Base-by-base conservation (phyloP, 1,140 invertebrate species). In the Aphidius ervi region DNA sequence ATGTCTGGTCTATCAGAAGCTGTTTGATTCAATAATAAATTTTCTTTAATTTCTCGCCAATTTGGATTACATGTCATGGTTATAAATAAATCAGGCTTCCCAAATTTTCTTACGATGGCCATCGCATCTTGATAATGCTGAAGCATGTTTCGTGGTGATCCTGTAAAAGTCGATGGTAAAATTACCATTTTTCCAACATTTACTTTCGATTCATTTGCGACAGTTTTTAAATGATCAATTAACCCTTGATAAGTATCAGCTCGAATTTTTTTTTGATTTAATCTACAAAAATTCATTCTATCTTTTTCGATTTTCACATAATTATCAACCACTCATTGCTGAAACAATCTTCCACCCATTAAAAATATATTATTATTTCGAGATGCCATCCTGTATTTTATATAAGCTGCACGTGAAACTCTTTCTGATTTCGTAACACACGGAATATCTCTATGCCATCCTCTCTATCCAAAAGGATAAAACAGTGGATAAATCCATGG, bases 61-160 rank as follows among this genome's bases (percentile, higher is more conserved):
- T 5, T 49, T 23, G 47, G 47, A 31, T 49, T 49, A 49, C 47
- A 49, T 49, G 47, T 49, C 47, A 49, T 20, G 8, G 74, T 78
- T 50, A 74, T 73, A 63, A 78, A 78, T 58, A 79, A 67, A 67
- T 74, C 70, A 59, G 74, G 70, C 65, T 58, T 62, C n/a, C 74
- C 74, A 64, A 71, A 78, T 62, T 72, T 52, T 46, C 73, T 61
- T 16, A 81, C 79, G 63, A 79, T 80, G n/a, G 76, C 68, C 69
- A 72, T 80, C 65, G 63, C 68, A 68, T 79, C 74, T 65, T 76
- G 76, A 60, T 67, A 64, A 63, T 76, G 71, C 66, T 80, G 69
- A 46, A 78, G 71, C 74, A 79, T 76, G 63, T 79, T 61, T 41
- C 74, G 68, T 61, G 70, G 73, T 62, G 73, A 74, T 48, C 72